phyloP scores from a whole-genome alignment of 2,113 vertebrate species.

The Dicaeum eximium region DNA sequence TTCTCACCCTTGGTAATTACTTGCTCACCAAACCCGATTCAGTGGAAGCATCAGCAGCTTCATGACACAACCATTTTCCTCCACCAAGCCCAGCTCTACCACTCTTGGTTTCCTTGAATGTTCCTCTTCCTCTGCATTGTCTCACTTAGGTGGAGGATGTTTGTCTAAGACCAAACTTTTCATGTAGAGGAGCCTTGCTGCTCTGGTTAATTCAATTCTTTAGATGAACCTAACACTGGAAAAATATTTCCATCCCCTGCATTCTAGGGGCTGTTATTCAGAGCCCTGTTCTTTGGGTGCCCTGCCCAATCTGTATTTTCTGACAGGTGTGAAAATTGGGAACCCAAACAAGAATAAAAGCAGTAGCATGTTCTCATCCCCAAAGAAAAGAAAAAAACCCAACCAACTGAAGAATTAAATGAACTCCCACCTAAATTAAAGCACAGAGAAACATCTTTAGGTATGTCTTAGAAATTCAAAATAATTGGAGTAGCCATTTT shows the following conservation, averaged over 20 bases:
- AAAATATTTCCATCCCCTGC: neutral
- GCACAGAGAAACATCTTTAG: neutral
- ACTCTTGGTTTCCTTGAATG: neutral
- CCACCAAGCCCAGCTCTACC: no score
- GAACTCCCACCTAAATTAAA: neutral
- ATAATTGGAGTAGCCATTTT: neutral
- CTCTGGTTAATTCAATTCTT: neutral
- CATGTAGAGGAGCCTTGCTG: neutral
- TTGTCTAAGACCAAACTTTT: neutral
- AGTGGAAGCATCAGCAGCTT: neutral
- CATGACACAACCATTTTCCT: neutral
- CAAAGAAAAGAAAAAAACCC: neutral
- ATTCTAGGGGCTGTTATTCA: neutral
- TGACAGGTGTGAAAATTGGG: neutral
- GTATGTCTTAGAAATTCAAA: neutral
- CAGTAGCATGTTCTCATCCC: neutral
- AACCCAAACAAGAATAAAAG: neutral
- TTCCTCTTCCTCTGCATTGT: rapidly evolving
- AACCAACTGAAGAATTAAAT: neutral
- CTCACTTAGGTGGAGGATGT: neutral
- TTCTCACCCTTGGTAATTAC: neutral
- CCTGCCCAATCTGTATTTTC: neutral
- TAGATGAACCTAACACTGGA: neutral
- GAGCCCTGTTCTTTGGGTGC: neutral
- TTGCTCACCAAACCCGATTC: neutral